These are phyloP conservation scores for Thymelicus acteon DNA, from an alignment of 2,888 invertebrate species.

Conservation along the genomic window DNA sequence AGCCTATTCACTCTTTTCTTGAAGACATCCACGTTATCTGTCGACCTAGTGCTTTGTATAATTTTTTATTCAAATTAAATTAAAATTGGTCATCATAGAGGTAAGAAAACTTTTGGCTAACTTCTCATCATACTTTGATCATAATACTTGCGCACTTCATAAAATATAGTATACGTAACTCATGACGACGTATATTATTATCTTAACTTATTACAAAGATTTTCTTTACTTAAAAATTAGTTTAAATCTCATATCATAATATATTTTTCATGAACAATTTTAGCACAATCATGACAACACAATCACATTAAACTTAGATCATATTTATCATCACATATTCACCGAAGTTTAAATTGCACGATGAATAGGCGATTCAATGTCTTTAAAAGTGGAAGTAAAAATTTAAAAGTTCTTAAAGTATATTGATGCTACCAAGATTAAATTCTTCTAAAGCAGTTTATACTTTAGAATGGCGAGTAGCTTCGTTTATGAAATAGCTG, in stretches of 20 bases:
- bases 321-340: not conserved
- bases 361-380: slow-evolving; percentile 7
- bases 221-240: not conserved
- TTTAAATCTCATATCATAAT: not conserved
- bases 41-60: too few species aligned
- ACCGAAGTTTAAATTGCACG: not conserved
- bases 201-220: too few species aligned
- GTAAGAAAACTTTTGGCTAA: too few species aligned
- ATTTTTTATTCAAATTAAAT: too few species aligned
- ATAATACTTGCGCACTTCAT: too few species aligned
- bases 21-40: too few species aligned
- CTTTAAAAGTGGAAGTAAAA: not conserved
- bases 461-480: not conserved
- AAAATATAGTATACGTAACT: too few species aligned
- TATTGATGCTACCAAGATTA: not conserved
- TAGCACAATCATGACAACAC: slow-evolving; percentile 9
- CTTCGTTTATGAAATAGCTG: not conserved
- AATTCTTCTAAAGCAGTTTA: not conserved
- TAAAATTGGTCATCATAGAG: too few species aligned
- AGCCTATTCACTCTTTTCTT: too few species aligned
- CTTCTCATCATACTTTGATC: too few species aligned
- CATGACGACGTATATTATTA: too few species aligned
- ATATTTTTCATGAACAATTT: not conserved
- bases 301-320: slow-evolving; percentile 11
- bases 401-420: not conserved